Conservation (phyloP, 1,140 invertebrate genomes). For the Nymphalis io region DNA sequence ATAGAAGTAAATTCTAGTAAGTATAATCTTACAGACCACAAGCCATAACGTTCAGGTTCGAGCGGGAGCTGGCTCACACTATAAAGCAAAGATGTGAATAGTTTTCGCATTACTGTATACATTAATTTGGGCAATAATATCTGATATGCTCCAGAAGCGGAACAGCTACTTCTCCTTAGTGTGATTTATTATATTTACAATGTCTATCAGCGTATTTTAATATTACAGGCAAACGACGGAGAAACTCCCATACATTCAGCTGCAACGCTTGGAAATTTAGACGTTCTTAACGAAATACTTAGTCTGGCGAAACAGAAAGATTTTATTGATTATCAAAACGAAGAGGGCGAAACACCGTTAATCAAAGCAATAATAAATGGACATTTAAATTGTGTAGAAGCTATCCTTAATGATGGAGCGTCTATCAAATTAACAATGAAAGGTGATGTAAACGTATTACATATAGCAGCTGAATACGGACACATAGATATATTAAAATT, state of each 20-base stretch:
- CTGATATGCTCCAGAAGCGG: no score
- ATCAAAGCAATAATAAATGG: conserved; percentile 78
- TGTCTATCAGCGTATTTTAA: background rate
- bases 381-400: conserved; percentile 71
- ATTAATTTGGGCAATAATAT: no score
- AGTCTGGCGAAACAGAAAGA: conserved; percentile 80
- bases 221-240: conserved; percentile 82
- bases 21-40: no score
- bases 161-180: no score
- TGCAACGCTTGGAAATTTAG: conserved; percentile 82
- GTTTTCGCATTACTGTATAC: no score
- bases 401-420: conserved; percentile 76
- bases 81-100: no score
- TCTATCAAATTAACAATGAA: conserved; percentile 62
- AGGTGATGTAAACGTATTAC: conserved; percentile 70
- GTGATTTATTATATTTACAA: background rate
- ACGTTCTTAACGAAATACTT: conserved; percentile 83
- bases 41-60: no score
- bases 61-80: no score
- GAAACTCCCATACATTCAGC: conserved; percentile 82
- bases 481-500: conserved; percentile 65
- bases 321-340: conserved; percentile 71
- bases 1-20: no score
- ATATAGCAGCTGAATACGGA: conserved; percentile 71
- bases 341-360: conserved; percentile 78